Evolutionary conservation across 1,140 invertebrate genomes (phyloP).

Genomic region (Ctenoplectra terminalis): DNA sequence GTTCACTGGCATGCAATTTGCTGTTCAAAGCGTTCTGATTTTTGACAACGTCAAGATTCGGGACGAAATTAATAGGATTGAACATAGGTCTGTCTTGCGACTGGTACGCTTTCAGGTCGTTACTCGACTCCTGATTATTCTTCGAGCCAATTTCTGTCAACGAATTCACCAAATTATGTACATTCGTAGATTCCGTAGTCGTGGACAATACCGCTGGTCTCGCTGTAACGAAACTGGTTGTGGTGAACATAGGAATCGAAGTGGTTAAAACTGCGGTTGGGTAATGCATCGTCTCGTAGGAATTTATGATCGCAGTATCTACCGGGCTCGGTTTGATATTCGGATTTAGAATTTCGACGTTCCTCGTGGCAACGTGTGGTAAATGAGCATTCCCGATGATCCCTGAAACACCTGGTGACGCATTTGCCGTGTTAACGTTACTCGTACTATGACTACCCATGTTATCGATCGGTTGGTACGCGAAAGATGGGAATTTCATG

Average conservation of each 20-base stretch:
- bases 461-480: constrained; percentile 68
- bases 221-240: constrained; percentile 70
- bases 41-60: constrained; percentile 77
- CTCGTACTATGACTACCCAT: constrained; percentile 71
- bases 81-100: constrained; percentile 66
- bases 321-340: constrained; percentile 75
- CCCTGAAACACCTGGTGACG: constrained; percentile 36
- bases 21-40: constrained; percentile 76
- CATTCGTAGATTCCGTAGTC: constrained; percentile 57
- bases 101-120: constrained; percentile 47
- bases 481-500: constrained; percentile 22
- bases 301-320: constrained; percentile 64
- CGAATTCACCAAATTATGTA: constrained; percentile 72
- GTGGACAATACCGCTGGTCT: constrained; percentile 58
- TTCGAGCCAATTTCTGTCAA: constrained; percentile 74
- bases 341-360: constrained; percentile 80
- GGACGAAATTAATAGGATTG: constrained; percentile 80
- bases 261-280: constrained; percentile 76
- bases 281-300: constrained; percentile 72
- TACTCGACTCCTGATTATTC: constrained; percentile 31
- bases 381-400: constrained; percentile 72
- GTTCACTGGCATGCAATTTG: constrained; percentile 62
- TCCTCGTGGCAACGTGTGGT: constrained; percentile 74
- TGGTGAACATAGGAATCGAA: constrained; percentile 77
- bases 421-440: constrained; percentile 67